These are phyloP conservation scores for Dichetophora obliterata DNA, from an alignment of 2,888 invertebrate species.

Conservation along the genomic window DNA sequence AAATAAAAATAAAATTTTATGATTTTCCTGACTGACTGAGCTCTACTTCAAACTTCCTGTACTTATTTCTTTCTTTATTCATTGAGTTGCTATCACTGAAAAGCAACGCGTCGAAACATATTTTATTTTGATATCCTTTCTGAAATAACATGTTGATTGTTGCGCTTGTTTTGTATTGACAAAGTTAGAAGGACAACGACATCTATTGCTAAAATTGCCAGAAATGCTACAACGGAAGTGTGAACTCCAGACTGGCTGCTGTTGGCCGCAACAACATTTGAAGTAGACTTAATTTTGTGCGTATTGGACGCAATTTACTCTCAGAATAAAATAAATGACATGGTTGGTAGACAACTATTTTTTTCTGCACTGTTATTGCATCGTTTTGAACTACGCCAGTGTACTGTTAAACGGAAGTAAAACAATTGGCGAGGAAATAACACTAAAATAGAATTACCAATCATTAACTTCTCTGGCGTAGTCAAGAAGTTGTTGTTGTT, in stretches of 20 bases:
- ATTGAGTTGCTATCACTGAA: not conserved
- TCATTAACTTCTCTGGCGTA: conserved; percentile 49
- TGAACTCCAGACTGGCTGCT: not conserved
- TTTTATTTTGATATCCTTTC: conserved; percentile 10
- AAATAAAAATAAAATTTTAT: conserved; percentile 47
- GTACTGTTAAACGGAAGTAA: conserved; percentile 53
- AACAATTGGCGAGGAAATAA: conserved; percentile 63
- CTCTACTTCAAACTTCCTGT: not conserved
- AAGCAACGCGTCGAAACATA: conserved; percentile 11
- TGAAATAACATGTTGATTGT: conserved; percentile 7
- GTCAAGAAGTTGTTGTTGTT: conserved; percentile 13
- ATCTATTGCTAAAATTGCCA: not conserved
- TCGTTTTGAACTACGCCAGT: conserved; percentile 17
- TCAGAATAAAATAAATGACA: too few relatives aligned
- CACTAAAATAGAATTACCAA: conserved; percentile 59
- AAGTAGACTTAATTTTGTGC: not conserved
- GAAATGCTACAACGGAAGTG: conserved; percentile 10
- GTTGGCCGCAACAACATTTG: conserved; percentile 10
- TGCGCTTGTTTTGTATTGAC: not conserved
- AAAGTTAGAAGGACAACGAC: too few relatives aligned
- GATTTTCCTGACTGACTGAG: conserved; percentile 36
- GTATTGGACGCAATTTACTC: too few relatives aligned
- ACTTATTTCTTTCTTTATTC: not conserved
- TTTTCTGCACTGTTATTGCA: not conserved
- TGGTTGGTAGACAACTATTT: too few relatives aligned